Conservation (phyloP, 2,797 vertebrate species). For the Eulemur rubriventer region DNA sequence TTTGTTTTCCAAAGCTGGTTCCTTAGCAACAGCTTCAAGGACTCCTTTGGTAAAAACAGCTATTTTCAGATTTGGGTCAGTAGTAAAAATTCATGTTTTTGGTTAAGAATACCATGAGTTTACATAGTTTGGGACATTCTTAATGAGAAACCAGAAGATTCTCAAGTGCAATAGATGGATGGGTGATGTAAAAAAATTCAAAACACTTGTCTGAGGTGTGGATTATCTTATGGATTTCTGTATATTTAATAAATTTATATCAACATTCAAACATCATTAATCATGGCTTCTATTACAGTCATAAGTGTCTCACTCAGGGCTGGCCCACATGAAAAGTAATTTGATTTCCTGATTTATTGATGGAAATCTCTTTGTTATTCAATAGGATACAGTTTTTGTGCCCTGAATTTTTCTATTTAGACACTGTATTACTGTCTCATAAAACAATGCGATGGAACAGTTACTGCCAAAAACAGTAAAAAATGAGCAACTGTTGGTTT, state of each 20-base stretch:
- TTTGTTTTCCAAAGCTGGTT: constrained; percentile 55
- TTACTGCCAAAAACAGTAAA: constrained; percentile 37
- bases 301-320: neutral
- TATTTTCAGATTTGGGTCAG: constrained; percentile 63
- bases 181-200: constrained; percentile 11
- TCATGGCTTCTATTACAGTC: constrained; percentile 54
- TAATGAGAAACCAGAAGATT: constrained; percentile 43
- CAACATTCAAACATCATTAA: constrained; percentile 54
- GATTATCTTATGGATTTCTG: constrained; percentile 16
- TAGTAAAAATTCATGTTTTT: constrained; percentile 34
- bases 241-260: constrained; percentile 52
- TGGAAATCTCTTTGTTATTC: constrained; percentile 60
- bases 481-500: constrained; percentile 24
- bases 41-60: constrained; percentile 38
- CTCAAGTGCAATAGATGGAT: neutral
- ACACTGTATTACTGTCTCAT: constrained; percentile 62
- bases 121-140: neutral
- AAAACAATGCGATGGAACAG: constrained; percentile 61
- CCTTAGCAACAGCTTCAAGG: constrained; percentile 61
- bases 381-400: constrained; percentile 66
- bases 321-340: constrained; percentile 49
- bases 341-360: constrained; percentile 65
- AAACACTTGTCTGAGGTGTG: neutral
- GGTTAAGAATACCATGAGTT: constrained; percentile 11
- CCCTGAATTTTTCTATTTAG: constrained; percentile 61